phyloP scores from a whole-genome alignment of 2,113 vertebrate genomes.

The Oostethus manadensis region DNA sequence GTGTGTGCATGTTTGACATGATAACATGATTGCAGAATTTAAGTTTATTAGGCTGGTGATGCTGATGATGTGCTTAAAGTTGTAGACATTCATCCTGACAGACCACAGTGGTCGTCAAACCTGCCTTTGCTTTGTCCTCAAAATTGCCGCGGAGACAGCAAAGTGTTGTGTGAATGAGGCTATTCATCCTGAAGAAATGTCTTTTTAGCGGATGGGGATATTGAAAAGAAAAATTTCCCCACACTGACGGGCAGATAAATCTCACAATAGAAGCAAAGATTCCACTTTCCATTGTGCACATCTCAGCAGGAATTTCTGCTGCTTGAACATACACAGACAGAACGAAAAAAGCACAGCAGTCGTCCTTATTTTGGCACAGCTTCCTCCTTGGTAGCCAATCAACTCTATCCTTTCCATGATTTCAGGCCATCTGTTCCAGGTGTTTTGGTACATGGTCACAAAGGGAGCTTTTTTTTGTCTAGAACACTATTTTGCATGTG shows the following conservation, averaged over 20 bases:
- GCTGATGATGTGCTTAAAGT: background rate
- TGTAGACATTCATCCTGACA: background rate
- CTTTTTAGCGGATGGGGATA: constrained; percentile 19
- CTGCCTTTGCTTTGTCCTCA: constrained; percentile 29
- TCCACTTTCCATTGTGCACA: constrained; percentile 18
- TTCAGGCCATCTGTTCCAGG: constrained; percentile 52
- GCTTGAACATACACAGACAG: constrained; percentile 9
- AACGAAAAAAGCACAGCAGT: constrained; percentile 33
- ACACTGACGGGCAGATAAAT: constrained; percentile 32
- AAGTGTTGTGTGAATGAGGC: constrained; percentile 35
- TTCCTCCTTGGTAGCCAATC: constrained; percentile 24
- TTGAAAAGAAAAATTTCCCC: constrained; percentile 34
- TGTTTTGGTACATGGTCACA: constrained; percentile 41
- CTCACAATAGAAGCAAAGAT: constrained; percentile 36
- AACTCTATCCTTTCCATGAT: constrained; percentile 35
- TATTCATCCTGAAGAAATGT: constrained; percentile 19
- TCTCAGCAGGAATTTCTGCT: constrained; percentile 6
- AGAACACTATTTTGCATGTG: constrained; percentile 4
- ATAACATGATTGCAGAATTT: too few species aligned
- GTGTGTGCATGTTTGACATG: too few species aligned
- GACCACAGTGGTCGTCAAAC: constrained; percentile 12
- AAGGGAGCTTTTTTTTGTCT: constrained; percentile 7
- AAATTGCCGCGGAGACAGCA: constrained; percentile 49
- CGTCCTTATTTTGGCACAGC: constrained; percentile 21
- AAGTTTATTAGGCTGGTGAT: background rate